phyloP scores from a whole-genome alignment of 1,140 invertebrate species.

The Procambarus clarkii region DNA sequence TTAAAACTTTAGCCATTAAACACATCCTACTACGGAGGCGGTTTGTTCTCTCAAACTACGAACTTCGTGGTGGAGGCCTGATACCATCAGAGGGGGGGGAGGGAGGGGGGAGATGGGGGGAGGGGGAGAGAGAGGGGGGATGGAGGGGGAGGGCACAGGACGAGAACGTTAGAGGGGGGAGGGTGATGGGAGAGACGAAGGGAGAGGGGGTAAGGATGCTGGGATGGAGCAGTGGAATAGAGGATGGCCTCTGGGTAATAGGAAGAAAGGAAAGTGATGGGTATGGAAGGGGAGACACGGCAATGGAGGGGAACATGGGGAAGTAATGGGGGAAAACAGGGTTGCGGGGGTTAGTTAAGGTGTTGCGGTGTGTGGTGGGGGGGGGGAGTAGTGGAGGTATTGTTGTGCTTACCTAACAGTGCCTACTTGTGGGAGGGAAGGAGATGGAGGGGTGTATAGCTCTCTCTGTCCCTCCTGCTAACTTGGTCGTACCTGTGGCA shows the following conservation, averaged over 20 bases:
- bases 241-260: not conserved
- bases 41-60: constrained; percentile 66
- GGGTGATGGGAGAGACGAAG: not conserved
- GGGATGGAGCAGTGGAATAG: not conserved
- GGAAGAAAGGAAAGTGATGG: not conserved
- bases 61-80: constrained; percentile 47
- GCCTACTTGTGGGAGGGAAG: no score
- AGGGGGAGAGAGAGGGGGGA: not conserved
- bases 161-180: not conserved
- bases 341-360: not conserved
- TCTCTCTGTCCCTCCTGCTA: no score
- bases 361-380: not conserved
- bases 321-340: not conserved
- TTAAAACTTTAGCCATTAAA: constrained; percentile 68
- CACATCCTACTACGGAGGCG: constrained; percentile 61
- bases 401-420: no score
- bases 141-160: not conserved
- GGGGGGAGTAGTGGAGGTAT: not conserved
- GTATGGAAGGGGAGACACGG: not conserved
- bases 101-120: not conserved
- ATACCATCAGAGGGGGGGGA: not conserved
- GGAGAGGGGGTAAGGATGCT: not conserved
- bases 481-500: no score
- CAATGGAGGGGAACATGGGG: not conserved
- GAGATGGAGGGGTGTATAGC: no score